Base-by-base conservation (phyloP, 2,797 vertebrate genomes). In the Sebastes kiyomatsui region DNA sequence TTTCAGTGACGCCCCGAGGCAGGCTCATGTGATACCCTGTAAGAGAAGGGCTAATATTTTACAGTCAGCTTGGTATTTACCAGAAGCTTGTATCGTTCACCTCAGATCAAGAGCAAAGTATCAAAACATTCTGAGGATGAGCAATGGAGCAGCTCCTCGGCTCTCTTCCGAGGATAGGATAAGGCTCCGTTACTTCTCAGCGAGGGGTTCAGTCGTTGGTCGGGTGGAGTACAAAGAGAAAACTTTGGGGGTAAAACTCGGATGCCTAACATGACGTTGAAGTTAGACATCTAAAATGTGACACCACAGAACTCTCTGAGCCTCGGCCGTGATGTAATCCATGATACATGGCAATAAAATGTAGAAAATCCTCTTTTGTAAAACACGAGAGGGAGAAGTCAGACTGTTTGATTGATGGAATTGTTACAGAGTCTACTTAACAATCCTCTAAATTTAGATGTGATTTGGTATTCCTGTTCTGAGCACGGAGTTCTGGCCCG, bases 391-490 rank as follows among this genome's bases (percentile, higher is more conserved):
- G 74, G 81, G 85, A 84, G 78, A 90, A 78, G 88, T 90, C 87
- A 79, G 84, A 79, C 78, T 1, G 35, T 58, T 74, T 94, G 93
- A 95, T 93, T 90, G 94, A 94, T 94, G 93, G 89, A 93, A 93
- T 87, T 91, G 92, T 94, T 92, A 93, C 92, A 83, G 88, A 66
- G 89, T 92, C 90, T 88, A 92, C 90, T 94, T 94, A 93, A 93
- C 92, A 93, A 91, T 90, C 79, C 70, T 84, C 94, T 95, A 96
- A 94, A 95, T 95, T 95, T 95, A 95, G 95, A 83, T 81, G 80
- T 90, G 89, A 91, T 92, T 94, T 81, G 25, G 87, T 85, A 88
- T 88, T 87, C 77, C 77, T 92, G 93, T 81, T 91, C 87, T 71
- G 88, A 90, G 85, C 81, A 38, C 72, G 87, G 91, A 83, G 90